Percentiles rank a stretch among this genome's conserved stretches.
Evolutionary conservation across 2,888 invertebrate genomes (phyloP).

Genomic region (Clitarchus hookeri): DNA sequence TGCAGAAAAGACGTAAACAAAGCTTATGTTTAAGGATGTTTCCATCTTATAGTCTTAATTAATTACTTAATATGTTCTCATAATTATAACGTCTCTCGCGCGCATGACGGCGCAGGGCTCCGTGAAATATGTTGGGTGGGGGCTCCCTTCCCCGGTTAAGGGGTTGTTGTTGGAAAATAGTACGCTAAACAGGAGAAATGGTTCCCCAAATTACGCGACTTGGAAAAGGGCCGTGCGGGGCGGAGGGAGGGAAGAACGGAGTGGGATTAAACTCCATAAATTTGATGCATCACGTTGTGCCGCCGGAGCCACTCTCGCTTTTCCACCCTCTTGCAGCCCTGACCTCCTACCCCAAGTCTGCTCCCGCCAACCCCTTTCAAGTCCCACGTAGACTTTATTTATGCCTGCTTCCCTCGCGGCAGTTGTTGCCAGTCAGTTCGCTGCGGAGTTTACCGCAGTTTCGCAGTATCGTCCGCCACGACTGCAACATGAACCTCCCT

Average conservation of each 20-base stretch:
- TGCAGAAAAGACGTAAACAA: background rate
- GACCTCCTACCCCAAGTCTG: background rate
- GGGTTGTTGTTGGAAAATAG: slow-evolving; percentile 11
- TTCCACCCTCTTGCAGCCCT: background rate
- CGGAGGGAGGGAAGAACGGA: background rate
- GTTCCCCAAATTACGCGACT: background rate
- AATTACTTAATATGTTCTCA: background rate
- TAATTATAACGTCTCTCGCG: background rate
- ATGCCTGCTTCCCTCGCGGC: no score
- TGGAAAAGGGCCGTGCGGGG: no score
- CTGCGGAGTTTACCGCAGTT: no score
- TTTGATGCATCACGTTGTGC: background rate
- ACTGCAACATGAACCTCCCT: no score
- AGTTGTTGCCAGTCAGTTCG: no score
- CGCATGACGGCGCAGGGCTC: background rate
- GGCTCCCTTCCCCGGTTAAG: background rate
- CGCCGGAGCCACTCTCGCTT: background rate
- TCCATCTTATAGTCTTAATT: background rate
- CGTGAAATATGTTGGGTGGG: background rate
- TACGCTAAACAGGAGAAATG: background rate
- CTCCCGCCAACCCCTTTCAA: background rate
- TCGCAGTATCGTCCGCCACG: no score
- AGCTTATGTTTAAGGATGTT: background rate
- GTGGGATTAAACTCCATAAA: background rate
- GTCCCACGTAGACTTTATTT: no score